Evolutionary conservation across 2,113 vertebrate genomes (phyloP).

Genomic region (Sminthopsis crassicaudata): DNA sequence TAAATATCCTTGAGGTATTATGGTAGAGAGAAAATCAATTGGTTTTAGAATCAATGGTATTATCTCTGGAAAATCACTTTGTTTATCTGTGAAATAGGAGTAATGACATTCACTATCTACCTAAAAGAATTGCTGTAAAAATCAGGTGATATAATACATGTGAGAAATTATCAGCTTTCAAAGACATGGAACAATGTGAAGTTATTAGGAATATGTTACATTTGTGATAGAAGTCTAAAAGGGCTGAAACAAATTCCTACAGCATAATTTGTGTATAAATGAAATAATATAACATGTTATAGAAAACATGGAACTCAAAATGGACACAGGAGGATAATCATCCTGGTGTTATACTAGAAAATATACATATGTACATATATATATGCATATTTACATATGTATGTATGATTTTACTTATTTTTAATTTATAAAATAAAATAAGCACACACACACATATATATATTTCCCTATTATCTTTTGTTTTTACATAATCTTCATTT

Average conservation of each 20-base stretch:
- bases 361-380: too few relatives aligned
- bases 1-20: background rate
- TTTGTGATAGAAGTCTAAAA: background rate
- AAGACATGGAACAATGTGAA: background rate
- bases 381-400: too few relatives aligned
- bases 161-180: background rate
- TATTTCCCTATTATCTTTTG: background rate
- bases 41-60: background rate
- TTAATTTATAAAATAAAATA: too few relatives aligned
- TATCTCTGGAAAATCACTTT: background rate
- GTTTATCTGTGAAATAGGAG: background rate
- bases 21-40: background rate
- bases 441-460: too few relatives aligned
- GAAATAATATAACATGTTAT: background rate
- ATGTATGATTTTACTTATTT: too few relatives aligned
- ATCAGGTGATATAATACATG: background rate
- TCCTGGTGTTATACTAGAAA: background rate
- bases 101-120: background rate
- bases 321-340: background rate
- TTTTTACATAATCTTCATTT: background rate
- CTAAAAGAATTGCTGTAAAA: background rate
- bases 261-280: background rate
- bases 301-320: background rate
- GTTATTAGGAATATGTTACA: background rate
- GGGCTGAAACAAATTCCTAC: background rate